phyloP scores from a whole-genome alignment of 1,140 invertebrate species.

The Drosophila sp. region DNA sequence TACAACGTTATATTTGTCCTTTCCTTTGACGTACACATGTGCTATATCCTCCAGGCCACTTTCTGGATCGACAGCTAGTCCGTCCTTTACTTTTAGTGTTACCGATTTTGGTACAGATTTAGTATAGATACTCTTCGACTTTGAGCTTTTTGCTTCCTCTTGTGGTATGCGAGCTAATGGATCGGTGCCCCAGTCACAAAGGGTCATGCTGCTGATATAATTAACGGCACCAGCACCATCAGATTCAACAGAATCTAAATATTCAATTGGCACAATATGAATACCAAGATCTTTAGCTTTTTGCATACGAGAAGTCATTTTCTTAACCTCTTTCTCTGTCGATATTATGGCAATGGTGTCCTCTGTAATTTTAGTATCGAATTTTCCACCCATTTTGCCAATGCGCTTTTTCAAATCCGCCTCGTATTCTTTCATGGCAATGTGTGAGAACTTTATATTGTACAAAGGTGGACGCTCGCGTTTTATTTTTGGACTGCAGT shows the following conservation, averaged over 20 bases:
- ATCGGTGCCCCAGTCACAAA: slow-evolving; percentile 93
- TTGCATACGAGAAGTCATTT: slow-evolving; percentile 87
- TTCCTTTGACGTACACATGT: slow-evolving; percentile 89
- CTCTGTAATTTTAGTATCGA: slow-evolving; percentile 87
- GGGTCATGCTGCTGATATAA: slow-evolving; percentile 88
- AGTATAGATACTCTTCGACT: slow-evolving; percentile 87
- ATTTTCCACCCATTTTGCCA: slow-evolving; percentile 89
- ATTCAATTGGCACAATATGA: slow-evolving; percentile 91
- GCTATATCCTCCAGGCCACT: slow-evolving; percentile 91
- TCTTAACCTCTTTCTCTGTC: slow-evolving; percentile 88
- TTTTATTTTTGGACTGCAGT: slow-evolving; percentile 85
- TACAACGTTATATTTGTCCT: slow-evolving; percentile 90
- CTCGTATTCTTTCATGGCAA: slow-evolving; percentile 86
- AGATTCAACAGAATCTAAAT: slow-evolving; percentile 88
- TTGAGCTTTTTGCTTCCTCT: slow-evolving; percentile 85
- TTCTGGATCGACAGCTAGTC: slow-evolving; percentile 95
- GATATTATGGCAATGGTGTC: slow-evolving; percentile 91
- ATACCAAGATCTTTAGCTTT: slow-evolving; percentile 88
- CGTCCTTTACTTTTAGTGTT: slow-evolving; percentile 93
- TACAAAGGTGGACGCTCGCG: slow-evolving; percentile 87
- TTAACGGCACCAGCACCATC: slow-evolving; percentile 85
- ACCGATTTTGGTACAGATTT: slow-evolving; percentile 87
- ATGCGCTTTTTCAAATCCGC: slow-evolving; percentile 88
- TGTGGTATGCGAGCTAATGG: slow-evolving; percentile 85
- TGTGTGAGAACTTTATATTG: slow-evolving; percentile 91